Conservation (phyloP, 2,888 invertebrate species). For the Volucella inflata region DNA sequence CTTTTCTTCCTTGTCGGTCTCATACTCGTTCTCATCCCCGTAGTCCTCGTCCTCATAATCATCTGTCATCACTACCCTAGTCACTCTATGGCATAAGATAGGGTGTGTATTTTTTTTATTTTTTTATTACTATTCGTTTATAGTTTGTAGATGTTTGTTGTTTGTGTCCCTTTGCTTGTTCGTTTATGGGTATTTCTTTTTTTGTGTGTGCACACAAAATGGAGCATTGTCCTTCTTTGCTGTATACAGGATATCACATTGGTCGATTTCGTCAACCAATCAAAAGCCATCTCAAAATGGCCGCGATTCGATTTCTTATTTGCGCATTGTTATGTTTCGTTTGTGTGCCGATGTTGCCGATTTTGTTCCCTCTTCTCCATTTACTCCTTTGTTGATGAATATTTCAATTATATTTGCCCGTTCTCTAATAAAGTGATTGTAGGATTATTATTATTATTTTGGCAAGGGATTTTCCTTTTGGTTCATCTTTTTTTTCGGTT, state of each 20-base stretch:
- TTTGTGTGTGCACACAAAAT: slow-evolving; percentile 79
- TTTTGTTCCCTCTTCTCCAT: slow-evolving; percentile 39
- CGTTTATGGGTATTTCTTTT: slow-evolving; percentile 57
- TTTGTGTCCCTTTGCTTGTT: slow-evolving; percentile 64
- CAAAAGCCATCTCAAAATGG: slow-evolving; percentile 84
- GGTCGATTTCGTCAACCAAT: slow-evolving; percentile 84
- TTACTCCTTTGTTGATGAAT: slow-evolving; percentile 37
- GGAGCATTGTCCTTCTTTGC: slow-evolving; percentile 81
- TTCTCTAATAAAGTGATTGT: slow-evolving; percentile 20
- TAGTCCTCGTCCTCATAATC: slow-evolving; percentile 25
- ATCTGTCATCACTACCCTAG: slow-evolving; percentile 41
- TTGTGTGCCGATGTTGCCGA: slow-evolving; percentile 63
- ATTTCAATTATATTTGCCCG: slow-evolving; percentile 28
- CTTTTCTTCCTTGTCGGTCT: too few relatives aligned
- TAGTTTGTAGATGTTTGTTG: slow-evolving; percentile 62
- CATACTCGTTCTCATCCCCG: too few relatives aligned
- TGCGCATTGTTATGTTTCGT: slow-evolving; percentile 72
- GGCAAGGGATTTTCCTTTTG: background rate
- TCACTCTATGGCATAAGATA: slow-evolving; percentile 44
- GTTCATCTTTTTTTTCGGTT: background rate
- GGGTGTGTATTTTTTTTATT: slow-evolving; percentile 39
- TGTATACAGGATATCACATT: slow-evolving; percentile 83
- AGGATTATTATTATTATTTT: slow-evolving; percentile 32
- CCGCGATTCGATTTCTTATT: slow-evolving; percentile 79
- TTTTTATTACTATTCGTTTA: slow-evolving; percentile 4